Percentiles rank a stretch among this genome's conserved stretches.
Conservation (phyloP, 2,113 vertebrate genomes). For the Trochalopteron elliotii region DNA sequence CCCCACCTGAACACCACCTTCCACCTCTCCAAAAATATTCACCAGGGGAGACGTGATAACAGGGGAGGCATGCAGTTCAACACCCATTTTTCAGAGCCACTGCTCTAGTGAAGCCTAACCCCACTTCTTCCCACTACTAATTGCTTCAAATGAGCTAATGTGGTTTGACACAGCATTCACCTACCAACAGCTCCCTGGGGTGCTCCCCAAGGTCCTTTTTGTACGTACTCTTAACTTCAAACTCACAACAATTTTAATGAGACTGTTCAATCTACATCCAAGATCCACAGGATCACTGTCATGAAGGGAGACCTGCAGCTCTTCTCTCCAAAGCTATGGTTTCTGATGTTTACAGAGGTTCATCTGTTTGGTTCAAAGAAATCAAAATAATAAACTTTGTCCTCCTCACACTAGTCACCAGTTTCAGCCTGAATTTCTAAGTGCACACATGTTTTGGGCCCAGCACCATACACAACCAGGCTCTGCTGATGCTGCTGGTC, state of each 20-base stretch:
- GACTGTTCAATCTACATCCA: background rate
- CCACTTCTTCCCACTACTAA: background rate
- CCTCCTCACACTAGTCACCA: background rate
- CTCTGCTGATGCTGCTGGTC: background rate
- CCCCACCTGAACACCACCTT: background rate
- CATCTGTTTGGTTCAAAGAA: background rate
- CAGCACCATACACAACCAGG: background rate
- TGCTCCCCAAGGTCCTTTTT: background rate
- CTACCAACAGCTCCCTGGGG: background rate
- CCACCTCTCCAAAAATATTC: background rate
- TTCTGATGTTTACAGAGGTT: background rate
- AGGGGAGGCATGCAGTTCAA: rapidly evolving
- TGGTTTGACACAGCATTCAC: background rate
- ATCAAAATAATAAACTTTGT: background rate
- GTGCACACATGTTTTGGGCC: background rate
- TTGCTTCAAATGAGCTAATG: rapidly evolving
- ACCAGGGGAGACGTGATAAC: rapidly evolving
- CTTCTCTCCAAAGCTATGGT: background rate
- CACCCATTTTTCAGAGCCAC: background rate
- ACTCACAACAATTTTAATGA: background rate
- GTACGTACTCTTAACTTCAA: background rate
- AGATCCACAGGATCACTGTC: background rate
- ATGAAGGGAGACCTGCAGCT: background rate
- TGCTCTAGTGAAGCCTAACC: background rate
- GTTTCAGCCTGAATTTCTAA: background rate